Evolutionary conservation across 2,888 invertebrate species (phyloP).

Genomic region (Dasypogon diadema): DNA sequence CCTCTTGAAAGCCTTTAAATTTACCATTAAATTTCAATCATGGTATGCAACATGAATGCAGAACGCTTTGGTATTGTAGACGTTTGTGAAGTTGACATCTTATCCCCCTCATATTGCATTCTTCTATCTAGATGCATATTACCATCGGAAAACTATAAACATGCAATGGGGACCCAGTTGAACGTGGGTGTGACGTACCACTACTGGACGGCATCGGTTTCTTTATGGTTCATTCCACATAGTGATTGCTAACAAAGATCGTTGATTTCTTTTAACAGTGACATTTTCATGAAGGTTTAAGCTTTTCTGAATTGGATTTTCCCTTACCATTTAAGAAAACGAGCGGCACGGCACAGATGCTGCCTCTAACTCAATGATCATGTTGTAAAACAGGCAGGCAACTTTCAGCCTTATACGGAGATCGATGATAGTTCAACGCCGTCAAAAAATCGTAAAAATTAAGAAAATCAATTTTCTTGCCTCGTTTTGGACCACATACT

Average conservation of each 20-base stretch:
- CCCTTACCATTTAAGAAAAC: background rate
- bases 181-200: slow-evolving; percentile 7
- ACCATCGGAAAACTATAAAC: background rate
- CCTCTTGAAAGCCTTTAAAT: background rate
- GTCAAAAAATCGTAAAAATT: slow-evolving; percentile 1
- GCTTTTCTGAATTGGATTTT: background rate
- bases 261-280: background rate
- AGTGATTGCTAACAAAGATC: background rate
- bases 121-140: background rate
- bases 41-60: background rate
- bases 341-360: background rate
- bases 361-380: background rate
- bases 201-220: background rate
- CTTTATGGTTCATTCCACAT: background rate
- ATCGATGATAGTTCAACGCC: background rate
- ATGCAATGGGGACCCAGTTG: background rate
- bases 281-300: background rate
- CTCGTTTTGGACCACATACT: background rate
- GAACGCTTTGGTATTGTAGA: background rate
- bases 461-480: background rate
- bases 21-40: slow-evolving; percentile 12
- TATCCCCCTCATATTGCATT: background rate
- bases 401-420: background rate
- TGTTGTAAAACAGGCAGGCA: background rate
- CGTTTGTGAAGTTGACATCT: background rate